phyloP scores from a whole-genome alignment of 2,797 vertebrate genomes.

The Protosalanx chinensis region DNA sequence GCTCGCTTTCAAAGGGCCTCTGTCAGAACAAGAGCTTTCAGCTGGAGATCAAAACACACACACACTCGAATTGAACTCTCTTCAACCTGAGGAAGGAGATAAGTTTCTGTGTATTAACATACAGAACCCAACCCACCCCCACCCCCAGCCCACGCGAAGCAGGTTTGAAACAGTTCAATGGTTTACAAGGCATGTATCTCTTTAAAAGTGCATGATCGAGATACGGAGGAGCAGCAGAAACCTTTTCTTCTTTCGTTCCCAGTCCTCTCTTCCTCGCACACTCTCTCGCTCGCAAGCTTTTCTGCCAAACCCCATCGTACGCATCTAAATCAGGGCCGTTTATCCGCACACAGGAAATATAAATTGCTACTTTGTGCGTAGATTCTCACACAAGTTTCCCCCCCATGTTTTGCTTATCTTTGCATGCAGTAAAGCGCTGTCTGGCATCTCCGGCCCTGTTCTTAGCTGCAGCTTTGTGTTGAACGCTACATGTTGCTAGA shows the following conservation, averaged over 20 bases:
- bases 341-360: conserved; percentile 36
- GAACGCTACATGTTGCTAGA: not conserved
- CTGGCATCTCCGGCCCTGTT: not conserved
- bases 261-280: not conserved
- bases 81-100: too few relatives aligned
- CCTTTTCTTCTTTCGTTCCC: not conserved
- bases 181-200: not conserved
- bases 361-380: conserved; percentile 38
- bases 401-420: conserved; percentile 42
- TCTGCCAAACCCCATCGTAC: conserved; percentile 16
- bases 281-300: conserved; percentile 17
- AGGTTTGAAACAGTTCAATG: not conserved
- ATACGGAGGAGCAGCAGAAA: not conserved
- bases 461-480: not conserved
- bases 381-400: conserved; percentile 27
- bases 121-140: not conserved
- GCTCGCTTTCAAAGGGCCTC: not conserved
- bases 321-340: conserved; percentile 44
- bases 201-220: not conserved
- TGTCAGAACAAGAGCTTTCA: not conserved
- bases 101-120: not conserved
- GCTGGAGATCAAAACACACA: not conserved
- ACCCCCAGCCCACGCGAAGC: not conserved
- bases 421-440: conserved; percentile 24
- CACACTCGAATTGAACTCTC: not conserved